Percentiles rank a stretch among this genome's conserved stretches.
Conservation (phyloP, 2,113 vertebrate species). For the Semnopithecus entellus region DNA sequence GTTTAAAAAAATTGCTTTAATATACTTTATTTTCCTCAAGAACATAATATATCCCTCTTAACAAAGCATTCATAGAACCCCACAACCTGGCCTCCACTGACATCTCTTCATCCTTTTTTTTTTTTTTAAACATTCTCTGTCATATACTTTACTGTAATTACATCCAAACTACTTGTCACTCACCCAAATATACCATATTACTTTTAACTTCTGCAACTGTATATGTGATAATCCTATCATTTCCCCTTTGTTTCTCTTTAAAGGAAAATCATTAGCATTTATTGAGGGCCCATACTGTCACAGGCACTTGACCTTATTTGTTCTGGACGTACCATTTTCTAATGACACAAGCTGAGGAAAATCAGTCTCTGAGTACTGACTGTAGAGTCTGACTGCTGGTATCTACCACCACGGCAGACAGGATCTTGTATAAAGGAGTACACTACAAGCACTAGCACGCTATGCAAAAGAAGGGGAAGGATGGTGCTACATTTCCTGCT, state of each 20-base stretch:
- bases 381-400: neutral
- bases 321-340: neutral
- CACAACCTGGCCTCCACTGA: fast-evolving
- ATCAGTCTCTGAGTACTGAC: neutral
- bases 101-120: neutral
- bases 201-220: neutral
- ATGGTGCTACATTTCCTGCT: fast-evolving
- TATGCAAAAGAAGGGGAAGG: neutral
- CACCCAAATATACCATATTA: neutral
- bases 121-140: neutral
- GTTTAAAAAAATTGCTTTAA: neutral
- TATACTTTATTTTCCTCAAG: neutral
- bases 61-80: neutral
- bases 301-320: neutral
- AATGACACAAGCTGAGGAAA: neutral
- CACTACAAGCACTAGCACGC: fast-evolving
- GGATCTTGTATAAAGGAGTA: neutral
- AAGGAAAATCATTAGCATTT: neutral
- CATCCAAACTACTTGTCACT: neutral
- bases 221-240: neutral
- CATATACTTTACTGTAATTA: neutral
- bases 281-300: neutral
- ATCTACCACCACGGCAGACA: too few relatives aligned
- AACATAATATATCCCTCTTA: neutral
- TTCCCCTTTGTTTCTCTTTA: neutral